Evolutionary conservation across 2,888 invertebrate species (phyloP).

Genomic region (Brenthis daphne): DNA sequence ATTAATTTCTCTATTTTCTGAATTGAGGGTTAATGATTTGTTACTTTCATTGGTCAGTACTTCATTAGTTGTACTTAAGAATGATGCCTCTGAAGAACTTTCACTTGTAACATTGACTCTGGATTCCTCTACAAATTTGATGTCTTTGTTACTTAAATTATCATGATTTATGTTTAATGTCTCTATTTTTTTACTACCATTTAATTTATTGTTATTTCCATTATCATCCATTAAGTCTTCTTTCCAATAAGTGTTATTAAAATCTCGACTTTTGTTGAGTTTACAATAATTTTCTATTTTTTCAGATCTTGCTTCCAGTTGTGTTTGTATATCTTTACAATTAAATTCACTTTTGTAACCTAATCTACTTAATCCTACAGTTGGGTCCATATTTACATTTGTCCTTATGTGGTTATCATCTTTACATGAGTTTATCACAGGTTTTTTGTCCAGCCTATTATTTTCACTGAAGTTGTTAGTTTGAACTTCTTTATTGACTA

Average conservation of each 20-base stretch:
- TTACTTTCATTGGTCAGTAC: conserved; percentile 49
- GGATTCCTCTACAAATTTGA: conserved; percentile 41
- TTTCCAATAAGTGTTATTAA: conserved; percentile 56
- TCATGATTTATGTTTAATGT: conserved; percentile 42
- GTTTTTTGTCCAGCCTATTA: conserved; percentile 59
- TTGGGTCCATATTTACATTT: conserved; percentile 67
- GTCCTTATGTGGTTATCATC: conserved; percentile 64
- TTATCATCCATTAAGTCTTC: conserved; percentile 49
- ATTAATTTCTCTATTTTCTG: conserved; percentile 44
- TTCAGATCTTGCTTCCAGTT: conserved; percentile 73
- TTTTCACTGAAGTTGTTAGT: conserved; percentile 55
- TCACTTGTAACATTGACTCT: conserved; percentile 49
- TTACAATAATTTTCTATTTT: conserved; percentile 80
- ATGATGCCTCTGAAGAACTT: conserved; percentile 67
- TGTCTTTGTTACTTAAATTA: conserved; percentile 41
- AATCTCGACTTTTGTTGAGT: conserved; percentile 78
- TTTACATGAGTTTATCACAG: conserved; percentile 75
- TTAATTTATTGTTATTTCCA: conserved; percentile 36
- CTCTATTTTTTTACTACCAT: conserved; percentile 39
- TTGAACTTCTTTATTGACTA: conserved; percentile 64
- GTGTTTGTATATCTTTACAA: conserved; percentile 53
- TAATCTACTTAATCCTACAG: conserved; percentile 69
- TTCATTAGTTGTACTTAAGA: conserved; percentile 61
- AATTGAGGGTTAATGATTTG: conserved; percentile 46
- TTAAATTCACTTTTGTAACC: conserved; percentile 57